Evolutionary conservation across 2,113 vertebrate species (phyloP), one percentile per base, ranked within the genome.

Genomic region (Percopsis transmontana): DNA sequence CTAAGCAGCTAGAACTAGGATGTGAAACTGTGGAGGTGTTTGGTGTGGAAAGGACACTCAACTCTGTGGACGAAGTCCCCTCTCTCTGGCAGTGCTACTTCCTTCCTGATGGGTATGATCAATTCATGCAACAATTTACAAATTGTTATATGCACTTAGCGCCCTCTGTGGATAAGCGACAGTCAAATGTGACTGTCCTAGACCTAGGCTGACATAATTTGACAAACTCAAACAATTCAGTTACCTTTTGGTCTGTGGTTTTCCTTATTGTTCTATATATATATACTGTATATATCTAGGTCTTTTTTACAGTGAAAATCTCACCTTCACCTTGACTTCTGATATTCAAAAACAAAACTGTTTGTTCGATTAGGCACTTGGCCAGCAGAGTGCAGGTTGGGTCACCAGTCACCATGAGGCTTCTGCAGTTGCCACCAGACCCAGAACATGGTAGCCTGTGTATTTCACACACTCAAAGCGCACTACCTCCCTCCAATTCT

Each of bases 71-170:
- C 0, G 88, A 87, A 0, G 1, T 74, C 56, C 86, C 93, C 4
- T 62, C 63, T 0, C 70, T 33, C 27, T 33, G 27, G 27, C 94
- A 95, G n/a, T 89, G 90, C 91, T 94, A 91, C 86, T 93, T 96
- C 71, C 90, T 98, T 12, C 51, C 90, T 2, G 93, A 92, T 8
- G 96, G 97, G 97, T 98, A 90, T 62, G 74, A 23, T 18, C 7
- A 62, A 15, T 20, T 14, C 42, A 12, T 12, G 5, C 40, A 12
- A 16, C 12, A 14, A 45, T 12, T 14, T 45, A 12, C 12, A 45
- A 16, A 45, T 16, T 45, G 42, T 5, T 16, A 10, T 13, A 45
- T 14, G 15, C 12, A 13, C 15, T 16, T 14, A 45, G 12, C 42
- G 42, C 42, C 42, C 20, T 53, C 51, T 53, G 20, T 13, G 10